Evolutionary conservation across 2,797 vertebrate genomes (phyloP), one percentile per base, ranked within the genome.

Genomic region (Fundulus diaphanus): DNA sequence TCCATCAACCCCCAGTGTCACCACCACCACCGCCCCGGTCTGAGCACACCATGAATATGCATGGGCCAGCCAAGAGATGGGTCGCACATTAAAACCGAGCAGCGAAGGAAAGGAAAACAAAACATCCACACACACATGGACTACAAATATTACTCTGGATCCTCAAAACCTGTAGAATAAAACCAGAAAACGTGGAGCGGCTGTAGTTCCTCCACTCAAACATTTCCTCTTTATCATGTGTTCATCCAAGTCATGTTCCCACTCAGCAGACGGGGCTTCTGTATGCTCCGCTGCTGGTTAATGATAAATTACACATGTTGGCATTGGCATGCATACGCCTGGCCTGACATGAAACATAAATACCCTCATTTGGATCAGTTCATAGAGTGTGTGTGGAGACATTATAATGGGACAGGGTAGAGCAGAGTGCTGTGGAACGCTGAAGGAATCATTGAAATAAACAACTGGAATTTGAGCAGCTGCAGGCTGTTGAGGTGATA

Each of bases 31-130:
- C 93, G 94, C 93, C 95, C 95, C 89, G 94, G 78, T 80, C 95
- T 94, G 94, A 94, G 94, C 94, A 95, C 92, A 74, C 95, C 96
- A 97, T 99, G 97, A 98, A 98, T 98, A 98, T 98, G 97, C 97
- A 98, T 96, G 85, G 89, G 78, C 93, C 81, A 72, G n/a, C 92
- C 92, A 95, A 7, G 35, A 74, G 73, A 67, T 29, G 44, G 46
- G 46, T 48, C 42, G 72, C 24, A 40, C 61, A 51, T 40, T 54
- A 49, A 67, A 68, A 51, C 57, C 2, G 96, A 92, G 95, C 96
- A 96, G 96, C 96, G 96, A 93, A 89, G 85, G 73, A 48, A 77
- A 81, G 63, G 81, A 83, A 87, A 86, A 82, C 77, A 82, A 73
- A 80, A 86, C 78, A 82, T 88, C 68, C 76, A 82, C 40, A 51